Evolutionary conservation across 2,113 vertebrate genomes (phyloP).

Genomic region (Thamnophis sirtalis): DNA sequence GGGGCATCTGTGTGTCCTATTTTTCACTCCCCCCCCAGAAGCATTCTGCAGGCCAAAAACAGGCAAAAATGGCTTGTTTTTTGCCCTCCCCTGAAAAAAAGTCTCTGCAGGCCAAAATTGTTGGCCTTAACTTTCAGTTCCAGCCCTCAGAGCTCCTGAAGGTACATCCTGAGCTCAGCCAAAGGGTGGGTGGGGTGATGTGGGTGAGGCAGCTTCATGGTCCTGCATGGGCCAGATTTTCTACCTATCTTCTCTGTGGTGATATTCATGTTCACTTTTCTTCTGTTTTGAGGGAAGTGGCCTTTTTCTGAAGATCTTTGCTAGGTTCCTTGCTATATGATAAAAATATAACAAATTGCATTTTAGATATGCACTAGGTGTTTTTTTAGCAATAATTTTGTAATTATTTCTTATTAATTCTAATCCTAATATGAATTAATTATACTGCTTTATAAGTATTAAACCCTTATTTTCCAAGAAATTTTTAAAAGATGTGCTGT

Average conservation of each 20-base stretch:
- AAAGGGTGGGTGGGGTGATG: no score
- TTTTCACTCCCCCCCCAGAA: no score
- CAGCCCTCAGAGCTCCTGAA: no score
- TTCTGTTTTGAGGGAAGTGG: neutral
- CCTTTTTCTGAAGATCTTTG: neutral
- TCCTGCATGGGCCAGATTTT: no score
- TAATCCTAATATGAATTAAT: neutral
- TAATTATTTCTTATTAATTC: conserved; percentile 11
- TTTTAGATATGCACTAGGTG: neutral
- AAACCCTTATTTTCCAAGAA: neutral
- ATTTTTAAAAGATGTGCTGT: neutral
- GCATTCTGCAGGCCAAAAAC: no score
- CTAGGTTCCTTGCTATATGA: neutral
- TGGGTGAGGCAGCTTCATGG: no score
- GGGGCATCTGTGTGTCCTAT: no score
- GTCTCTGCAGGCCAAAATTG: no score
- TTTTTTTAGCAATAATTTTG: neutral
- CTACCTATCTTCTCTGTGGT: neutral
- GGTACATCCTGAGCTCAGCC: no score
- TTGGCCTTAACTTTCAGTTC: no score
- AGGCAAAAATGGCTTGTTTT: no score
- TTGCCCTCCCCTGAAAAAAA: no score
- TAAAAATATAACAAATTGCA: neutral
- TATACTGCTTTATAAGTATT: neutral
- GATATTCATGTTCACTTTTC: neutral